Percentiles rank a stretch among this genome's conserved stretches.
Evolutionary conservation across 2,113 vertebrate species (phyloP).

Genomic region (Tamias sibiricus): DNA sequence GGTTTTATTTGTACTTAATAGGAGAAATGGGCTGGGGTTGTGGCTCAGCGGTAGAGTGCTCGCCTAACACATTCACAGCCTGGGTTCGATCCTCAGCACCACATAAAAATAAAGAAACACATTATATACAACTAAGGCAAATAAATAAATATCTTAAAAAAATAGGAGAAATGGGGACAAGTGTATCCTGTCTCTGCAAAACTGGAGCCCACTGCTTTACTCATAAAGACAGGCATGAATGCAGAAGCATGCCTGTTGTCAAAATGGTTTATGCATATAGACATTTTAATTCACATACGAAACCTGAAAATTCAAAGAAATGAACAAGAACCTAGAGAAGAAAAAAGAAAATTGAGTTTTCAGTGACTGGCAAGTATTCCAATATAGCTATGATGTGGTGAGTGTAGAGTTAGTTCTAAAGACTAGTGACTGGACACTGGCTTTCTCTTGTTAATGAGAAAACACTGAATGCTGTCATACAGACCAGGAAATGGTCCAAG

Average conservation of each 20-base stretch:
- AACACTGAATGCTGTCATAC: background rate
- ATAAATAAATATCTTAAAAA: too few relatives aligned
- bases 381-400: background rate
- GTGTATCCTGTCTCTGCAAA: background rate
- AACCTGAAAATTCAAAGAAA: background rate
- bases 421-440: background rate
- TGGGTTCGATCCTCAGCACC: too few relatives aligned
- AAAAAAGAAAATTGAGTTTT: background rate
- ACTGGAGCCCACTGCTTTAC: background rate
- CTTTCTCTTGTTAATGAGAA: background rate
- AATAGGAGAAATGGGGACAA: too few relatives aligned
- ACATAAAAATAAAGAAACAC: too few relatives aligned
- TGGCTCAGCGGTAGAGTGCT: too few relatives aligned
- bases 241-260: background rate
- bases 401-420: fast-evolving
- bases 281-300: background rate
- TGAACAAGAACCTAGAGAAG: background rate
- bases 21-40: too few relatives aligned
- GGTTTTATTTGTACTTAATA: background rate
- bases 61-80: too few relatives aligned
- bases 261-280: background rate
- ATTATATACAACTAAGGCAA: too few relatives aligned
- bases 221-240: background rate
- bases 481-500: background rate
- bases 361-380: background rate